A percentile compares a stretch with the other conserved stretches of the same genome.
Evolutionary conservation across 2,888 invertebrate species (phyloP).

Genomic region (Eudasyphora cyanicolor): DNA sequence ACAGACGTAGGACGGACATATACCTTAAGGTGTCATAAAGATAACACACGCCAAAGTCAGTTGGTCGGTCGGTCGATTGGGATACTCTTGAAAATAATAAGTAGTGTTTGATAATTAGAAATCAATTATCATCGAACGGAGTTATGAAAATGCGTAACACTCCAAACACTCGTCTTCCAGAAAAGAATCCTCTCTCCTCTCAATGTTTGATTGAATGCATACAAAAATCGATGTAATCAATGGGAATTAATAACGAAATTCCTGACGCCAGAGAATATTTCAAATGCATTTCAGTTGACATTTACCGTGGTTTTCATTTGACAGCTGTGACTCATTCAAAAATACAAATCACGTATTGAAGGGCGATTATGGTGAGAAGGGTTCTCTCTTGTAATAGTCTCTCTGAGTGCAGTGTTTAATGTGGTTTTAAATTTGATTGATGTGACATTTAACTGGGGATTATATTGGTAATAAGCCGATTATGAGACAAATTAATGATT

Average conservation of each 20-base stretch:
- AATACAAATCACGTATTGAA: background rate
- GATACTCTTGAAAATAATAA: constrained; percentile 26
- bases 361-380: background rate
- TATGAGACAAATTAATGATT: constrained; percentile 13
- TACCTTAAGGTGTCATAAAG: constrained; percentile 47
- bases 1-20: too few species aligned
- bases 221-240: constrained; percentile 18
- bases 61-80: too few species aligned
- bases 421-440: constrained; percentile 21
- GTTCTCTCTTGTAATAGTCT: background rate
- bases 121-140: constrained; percentile 36
- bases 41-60: constrained; percentile 40
- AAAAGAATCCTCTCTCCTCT: background rate
- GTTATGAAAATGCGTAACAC: background rate
- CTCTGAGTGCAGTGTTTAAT: background rate
- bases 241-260: background rate
- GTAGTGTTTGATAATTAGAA: constrained; percentile 47
- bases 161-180: background rate
- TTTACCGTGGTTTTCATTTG: background rate
- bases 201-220: background rate
- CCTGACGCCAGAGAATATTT: constrained; percentile 13
- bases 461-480: background rate
- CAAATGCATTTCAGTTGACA: background rate
- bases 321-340: constrained; percentile 7
- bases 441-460: constrained; percentile 16